These are phyloP conservation scores for Chymomyza fuscimana DNA, from an alignment of 2,888 invertebrate species.

Conservation along the genomic window DNA sequence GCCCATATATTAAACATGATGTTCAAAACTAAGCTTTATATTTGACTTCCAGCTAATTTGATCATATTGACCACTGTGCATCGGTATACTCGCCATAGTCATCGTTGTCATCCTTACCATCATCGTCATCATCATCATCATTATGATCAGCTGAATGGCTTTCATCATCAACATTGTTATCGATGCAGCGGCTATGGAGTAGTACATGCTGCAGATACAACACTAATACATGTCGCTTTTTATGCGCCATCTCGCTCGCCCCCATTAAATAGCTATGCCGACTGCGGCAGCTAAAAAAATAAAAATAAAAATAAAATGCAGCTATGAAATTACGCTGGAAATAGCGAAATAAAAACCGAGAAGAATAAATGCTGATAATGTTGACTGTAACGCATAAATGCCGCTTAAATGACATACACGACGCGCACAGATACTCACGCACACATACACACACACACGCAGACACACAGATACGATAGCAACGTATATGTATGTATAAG, in stretches of 20 bases:
- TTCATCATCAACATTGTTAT: conserved; percentile 71
- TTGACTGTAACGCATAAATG: conserved; percentile 70
- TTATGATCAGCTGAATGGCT: conserved; percentile 48
- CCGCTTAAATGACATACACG: conserved; percentile 41
- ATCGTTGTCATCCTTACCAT: not conserved
- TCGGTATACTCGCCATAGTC: not conserved
- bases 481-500: not conserved
- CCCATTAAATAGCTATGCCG: not conserved
- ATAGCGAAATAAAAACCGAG: conserved; percentile 67
- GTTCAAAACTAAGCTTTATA: too few species aligned
- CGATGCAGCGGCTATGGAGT: conserved; percentile 49
- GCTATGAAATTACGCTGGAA: conserved; percentile 69
- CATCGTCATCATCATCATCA: not conserved
- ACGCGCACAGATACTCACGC: conserved; percentile 40
- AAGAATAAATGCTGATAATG: conserved; percentile 69
- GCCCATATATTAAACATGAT: too few species aligned
- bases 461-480: not conserved
- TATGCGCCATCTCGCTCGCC: not conserved
- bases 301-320: conserved; percentile 2
- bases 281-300: not conserved
- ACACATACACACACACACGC: conserved; percentile 14
- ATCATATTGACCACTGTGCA: too few species aligned
- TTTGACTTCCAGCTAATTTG: too few species aligned
- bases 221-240: not conserved
- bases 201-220: conserved; percentile 33